These are phyloP conservation scores for Imbricaverruca yamaguchii DNA, from an alignment of 2,888 invertebrate species.

Conservation along the genomic window DNA sequence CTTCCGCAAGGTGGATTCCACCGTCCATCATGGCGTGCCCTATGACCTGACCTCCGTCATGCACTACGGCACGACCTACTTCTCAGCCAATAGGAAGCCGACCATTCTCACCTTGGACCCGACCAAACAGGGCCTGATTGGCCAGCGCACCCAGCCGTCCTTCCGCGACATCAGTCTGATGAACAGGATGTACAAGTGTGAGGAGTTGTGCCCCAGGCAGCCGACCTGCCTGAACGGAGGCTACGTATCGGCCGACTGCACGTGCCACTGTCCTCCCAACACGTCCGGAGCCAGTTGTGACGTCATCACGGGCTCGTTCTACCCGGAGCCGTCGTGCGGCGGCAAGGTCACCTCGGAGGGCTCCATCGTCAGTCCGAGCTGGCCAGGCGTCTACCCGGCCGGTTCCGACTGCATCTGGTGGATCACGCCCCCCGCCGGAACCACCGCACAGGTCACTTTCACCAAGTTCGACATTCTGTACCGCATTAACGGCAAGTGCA, in stretches of 20 bases:
- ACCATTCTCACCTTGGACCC: conserved; percentile 2
- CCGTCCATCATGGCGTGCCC: not conserved
- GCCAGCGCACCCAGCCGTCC: not conserved
- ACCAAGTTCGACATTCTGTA: not conserved
- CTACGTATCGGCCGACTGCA: not conserved
- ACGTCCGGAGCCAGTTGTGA: not conserved
- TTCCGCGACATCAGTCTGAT: not conserved
- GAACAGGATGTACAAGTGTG: conserved; percentile 16
- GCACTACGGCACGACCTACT: not conserved
- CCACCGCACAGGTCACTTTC: not conserved
- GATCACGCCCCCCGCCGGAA: not conserved
- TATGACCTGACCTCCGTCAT: conserved; percentile 11
- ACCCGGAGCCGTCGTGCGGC: conserved; percentile 11
- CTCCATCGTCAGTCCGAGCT: not conserved
- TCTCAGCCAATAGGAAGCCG: not conserved
- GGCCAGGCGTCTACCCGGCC: not conserved
- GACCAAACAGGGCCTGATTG: not conserved
- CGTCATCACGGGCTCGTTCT: not conserved
- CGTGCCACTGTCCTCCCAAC: conserved; percentile 12
- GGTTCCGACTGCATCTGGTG: not conserved
- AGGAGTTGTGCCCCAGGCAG: not conserved
- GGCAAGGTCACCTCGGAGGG: not conserved
- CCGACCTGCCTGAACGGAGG: conserved; percentile 7
- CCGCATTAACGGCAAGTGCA: not conserved
- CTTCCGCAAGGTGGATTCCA: not conserved